Percentiles rank a stretch among this genome's conserved stretches.
Conservation (phyloP, 2,113 vertebrate genomes). For the Poeciliopsis retropinna region DNA sequence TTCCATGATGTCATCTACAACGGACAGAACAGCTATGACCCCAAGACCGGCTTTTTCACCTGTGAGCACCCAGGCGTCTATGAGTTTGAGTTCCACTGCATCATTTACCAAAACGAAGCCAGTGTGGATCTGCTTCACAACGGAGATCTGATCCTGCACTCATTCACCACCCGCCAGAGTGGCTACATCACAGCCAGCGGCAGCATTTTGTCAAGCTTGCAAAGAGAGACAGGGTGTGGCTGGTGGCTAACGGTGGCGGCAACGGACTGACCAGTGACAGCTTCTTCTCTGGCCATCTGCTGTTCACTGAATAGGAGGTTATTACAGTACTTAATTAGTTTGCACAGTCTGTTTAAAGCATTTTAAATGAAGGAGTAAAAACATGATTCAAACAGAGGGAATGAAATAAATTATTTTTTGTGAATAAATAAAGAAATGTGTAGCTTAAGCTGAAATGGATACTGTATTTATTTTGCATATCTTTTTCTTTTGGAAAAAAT, state of each 20-base stretch:
- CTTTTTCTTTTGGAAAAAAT: too few species aligned
- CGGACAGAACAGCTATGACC: conserved; percentile 52
- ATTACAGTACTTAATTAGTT: too few species aligned
- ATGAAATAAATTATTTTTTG: too few species aligned
- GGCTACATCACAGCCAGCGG: conserved; percentile 52
- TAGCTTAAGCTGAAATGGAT: too few species aligned
- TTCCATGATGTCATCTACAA: conserved; percentile 64
- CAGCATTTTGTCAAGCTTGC: conserved; percentile 35
- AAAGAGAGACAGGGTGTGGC: conserved; percentile 51
- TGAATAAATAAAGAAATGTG: too few species aligned
- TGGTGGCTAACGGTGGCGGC: conserved; percentile 1
- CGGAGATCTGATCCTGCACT: conserved; percentile 31
- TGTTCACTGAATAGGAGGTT: conserved; percentile 49
- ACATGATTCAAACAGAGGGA: too few species aligned
- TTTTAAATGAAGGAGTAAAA: too few species aligned
- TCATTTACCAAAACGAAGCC: conserved; percentile 7
- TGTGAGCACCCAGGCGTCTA: conserved; percentile 64
- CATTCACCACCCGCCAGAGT: conserved; percentile 43
- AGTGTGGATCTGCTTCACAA: conserved; percentile 48
- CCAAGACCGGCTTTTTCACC: conserved; percentile 53
- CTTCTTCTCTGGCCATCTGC: conserved; percentile 60
- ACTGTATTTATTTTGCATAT: too few species aligned
- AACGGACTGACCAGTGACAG: conserved; percentile 56
- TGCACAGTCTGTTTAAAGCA: too few species aligned
- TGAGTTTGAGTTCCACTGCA: conserved; percentile 64